Conservation (phyloP, 1,140 invertebrate species). For the Drosophila quadrilineata region DNA sequence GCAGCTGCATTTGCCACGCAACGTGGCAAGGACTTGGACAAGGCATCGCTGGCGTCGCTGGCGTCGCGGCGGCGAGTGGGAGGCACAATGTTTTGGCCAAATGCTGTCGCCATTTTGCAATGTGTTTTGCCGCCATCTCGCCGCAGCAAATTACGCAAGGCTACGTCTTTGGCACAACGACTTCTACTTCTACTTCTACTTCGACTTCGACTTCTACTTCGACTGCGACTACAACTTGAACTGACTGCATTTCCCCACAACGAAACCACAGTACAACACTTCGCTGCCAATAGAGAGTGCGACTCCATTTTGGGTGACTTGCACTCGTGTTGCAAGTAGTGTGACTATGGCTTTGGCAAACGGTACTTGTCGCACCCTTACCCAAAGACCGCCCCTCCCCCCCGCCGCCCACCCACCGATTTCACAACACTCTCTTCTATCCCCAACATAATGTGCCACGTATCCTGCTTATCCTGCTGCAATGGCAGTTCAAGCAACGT, state of each 20-base stretch:
- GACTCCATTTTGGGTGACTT: no score
- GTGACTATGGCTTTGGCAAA: conserved; percentile 28
- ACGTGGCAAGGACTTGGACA: no score
- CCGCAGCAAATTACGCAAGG: conserved; percentile 77
- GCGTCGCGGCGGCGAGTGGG: not conserved
- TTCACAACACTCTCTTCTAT: not conserved
- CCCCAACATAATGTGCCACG: not conserved
- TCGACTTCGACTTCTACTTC: no score
- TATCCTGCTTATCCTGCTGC: conserved; percentile 13
- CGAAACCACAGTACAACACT: no score
- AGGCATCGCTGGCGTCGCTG: not conserved
- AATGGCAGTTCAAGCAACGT: conserved; percentile 70
- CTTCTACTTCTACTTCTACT: not conserved
- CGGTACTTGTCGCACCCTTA: not conserved
- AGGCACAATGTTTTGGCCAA: conserved; percentile 9
- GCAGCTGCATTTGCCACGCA: conserved; percentile 27
- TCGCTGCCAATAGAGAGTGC: no score
- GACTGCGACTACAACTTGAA: not conserved
- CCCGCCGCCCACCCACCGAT: not conserved
- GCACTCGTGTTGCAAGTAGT: no score
- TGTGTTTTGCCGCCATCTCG: conserved; percentile 76
- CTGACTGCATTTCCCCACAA: no score
- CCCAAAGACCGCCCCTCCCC: not conserved
- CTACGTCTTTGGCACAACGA: conserved; percentile 19
- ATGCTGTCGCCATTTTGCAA: conserved; percentile 73